Conservation (phyloP, 2,888 invertebrate species). For the Suillia variegata region DNA sequence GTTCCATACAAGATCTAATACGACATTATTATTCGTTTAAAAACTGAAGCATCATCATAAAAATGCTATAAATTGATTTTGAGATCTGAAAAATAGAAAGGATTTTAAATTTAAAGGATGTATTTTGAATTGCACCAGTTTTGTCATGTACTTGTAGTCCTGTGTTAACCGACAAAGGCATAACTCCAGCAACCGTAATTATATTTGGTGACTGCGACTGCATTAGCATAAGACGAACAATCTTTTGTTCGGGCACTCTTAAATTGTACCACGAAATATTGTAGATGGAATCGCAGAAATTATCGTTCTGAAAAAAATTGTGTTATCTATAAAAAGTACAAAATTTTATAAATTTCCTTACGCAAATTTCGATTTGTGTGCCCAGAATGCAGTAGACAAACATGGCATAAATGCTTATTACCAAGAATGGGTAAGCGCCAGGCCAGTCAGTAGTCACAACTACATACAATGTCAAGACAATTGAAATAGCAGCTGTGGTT, state of each 20-base stretch:
- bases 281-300: slow-evolving; percentile 33
- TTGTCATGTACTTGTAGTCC: slow-evolving; percentile 29
- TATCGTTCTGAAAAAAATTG: slow-evolving; percentile 28
- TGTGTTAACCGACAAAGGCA: slow-evolving; percentile 33
- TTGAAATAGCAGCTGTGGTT: slow-evolving; percentile 29
- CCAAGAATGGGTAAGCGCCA: slow-evolving; percentile 34
- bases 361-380: slow-evolving; percentile 36
- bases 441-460: slow-evolving; percentile 38
- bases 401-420: slow-evolving; percentile 27
- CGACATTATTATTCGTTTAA: too few relatives aligned
- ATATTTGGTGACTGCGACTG: slow-evolving; percentile 26
- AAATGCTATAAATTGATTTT: slow-evolving; percentile 46
- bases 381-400: slow-evolving; percentile 45
- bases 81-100: slow-evolving; percentile 37
- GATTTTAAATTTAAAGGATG: not conserved
- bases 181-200: slow-evolving; percentile 30
- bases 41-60: slow-evolving; percentile 38
- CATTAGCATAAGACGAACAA: slow-evolving; percentile 32
- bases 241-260: slow-evolving; percentile 26
- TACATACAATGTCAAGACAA: slow-evolving; percentile 36
- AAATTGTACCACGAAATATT: slow-evolving; percentile 36
- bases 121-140: too few relatives aligned
- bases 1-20: too few relatives aligned
- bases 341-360: slow-evolving; percentile 21
- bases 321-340: not conserved